Evolutionary conservation across 2,113 vertebrate species (phyloP), one percentile per base, ranked within the genome.

Genomic region (Cyphotilapia sp.): DNA sequence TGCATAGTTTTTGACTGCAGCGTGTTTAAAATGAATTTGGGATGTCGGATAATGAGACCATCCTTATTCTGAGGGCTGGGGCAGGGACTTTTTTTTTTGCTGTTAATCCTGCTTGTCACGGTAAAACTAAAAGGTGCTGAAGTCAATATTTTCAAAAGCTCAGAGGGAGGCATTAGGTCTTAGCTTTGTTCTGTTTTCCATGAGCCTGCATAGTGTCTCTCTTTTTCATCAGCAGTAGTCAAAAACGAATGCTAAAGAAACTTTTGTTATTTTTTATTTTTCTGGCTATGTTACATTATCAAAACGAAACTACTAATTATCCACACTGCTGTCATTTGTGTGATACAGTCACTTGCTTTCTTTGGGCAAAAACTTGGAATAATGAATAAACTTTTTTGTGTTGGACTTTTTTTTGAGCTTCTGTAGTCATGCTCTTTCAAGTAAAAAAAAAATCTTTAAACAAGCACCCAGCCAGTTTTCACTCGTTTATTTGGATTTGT

Each of bases 401-500:
- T 57, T 83, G 56, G 66, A 61, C 35, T 66, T 24, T 49, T 45
- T 61, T 63, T 59, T 53, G 17, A 81, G 22, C 49, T 47, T 40
- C 35, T 87, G 11, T 47, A 59, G 24, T 71, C 61, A 56, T 78
- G 33, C 22, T 42, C 74, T 82, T 87, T 29, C 22, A 82, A 81
- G 85, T 80, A 31, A 40, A 53, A 42, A 33, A 31, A 7, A 66
- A 8, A 69, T 22, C 40, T 80, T 81, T 11, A 85, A 84, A 83
- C 56, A 88, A 84, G 40, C 82, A 84, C 24, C 59, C 86, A 40
- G 45, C 33, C 51, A 63, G 33, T 81, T 88, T 78, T 45, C 69
- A 83, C 19, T 88, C 12, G 12, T 85, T 89, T 84, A 88, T 84
- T 80, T 80, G 76, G 86, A 89, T 57, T 84, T 56, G 27, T 85